Evolutionary conservation across 2,888 invertebrate genomes (phyloP), one percentile per base, ranked within the genome.

Genomic region (Hyles lineata): DNA sequence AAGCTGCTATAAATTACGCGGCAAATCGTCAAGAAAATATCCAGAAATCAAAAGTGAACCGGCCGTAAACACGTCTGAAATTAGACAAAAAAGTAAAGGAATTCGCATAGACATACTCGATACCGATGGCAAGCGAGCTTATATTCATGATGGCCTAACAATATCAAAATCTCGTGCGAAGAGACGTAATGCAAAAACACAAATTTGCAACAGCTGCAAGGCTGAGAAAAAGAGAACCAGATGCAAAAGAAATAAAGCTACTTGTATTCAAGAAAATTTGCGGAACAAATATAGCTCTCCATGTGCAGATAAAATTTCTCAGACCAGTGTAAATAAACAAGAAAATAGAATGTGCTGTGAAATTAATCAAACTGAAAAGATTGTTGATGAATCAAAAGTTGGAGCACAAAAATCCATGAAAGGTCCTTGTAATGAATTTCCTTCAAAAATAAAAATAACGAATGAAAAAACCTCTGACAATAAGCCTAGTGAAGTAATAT

Each of bases 31-130:
- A 23, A 8, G 50, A 67, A 17, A 2, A 25, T 50, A 23, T 2
- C 21, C 15, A 25, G 0, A 43, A 23, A 50, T 43, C 7, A 67
- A 23, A 21, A 63, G 55, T 55, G n/a, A 55, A n/a, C n/a, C 43
- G 11, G n/a, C 8, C 23, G 15, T 23, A 67, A 50, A 67, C 43
- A 23, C 3, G 7, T 43, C 8, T 50, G 15, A 23, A 50, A 23
- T 50, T 23, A 23, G 43, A 43, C 63, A 21, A 35, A n/a, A n/a
- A 32, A 63, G 15, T 21, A 35, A 35, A 35, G 63, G 63, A 19
- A 11, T 63, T 63, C 43, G 63, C 35, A 21, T 63, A 43, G 43
- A 63, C 21, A 43, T 63, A 63, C 35, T 21, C 17, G 32, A 63
- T 35, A 43, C 43, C 21, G 63, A 63, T 15, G 63, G 50, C 23